Base-by-base conservation (phyloP, 1,140 invertebrate genomes). In the Eueides isabella region DNA sequence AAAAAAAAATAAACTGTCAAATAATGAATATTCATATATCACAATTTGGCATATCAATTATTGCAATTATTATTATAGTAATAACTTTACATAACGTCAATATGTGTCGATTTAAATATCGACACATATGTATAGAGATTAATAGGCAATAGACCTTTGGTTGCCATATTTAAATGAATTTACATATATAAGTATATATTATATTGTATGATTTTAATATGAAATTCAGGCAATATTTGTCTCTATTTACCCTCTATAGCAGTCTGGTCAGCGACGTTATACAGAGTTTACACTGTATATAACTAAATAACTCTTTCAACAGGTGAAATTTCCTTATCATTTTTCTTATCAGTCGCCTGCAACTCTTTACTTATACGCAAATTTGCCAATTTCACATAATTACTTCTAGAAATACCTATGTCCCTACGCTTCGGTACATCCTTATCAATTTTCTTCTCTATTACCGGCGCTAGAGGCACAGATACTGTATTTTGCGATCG, bases 321-420 rank as follows among this genome's bases (percentile, higher is more conserved):
- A 0, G 83, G 85, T 16, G 80, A 77, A 7, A 70, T 79, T 7
- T 83, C 73, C 1, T 72, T 29, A 16, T 79, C 19, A 71, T 44
- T 35, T 23, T 83, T 80, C 12, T 77, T 71, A 14, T 74, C 64
- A 5, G 44, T 30, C 11, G 33, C 61, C 23, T 66, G 76, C 29
- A 80, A 64, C 11, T 84, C 82, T 41, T 85, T 84, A 63, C 84
- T 86, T 11, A 94, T 93, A 77, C 89, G 92, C 31, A 94, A 71
- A 77, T 93, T 93, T 5, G 92, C 93, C 30, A 94, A 74, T 70
- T 91, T 92, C 2, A 93, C 93, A 67, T 94, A 94, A 71, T 93
- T 93, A 68, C 90, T 90, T 2, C 88, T 82, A 3, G 91, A 91
- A 63, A 93, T 93, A 0, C 85, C 88, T 11, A 81, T 71, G 29